Percentiles rank a stretch among this genome's conserved stretches.
Conservation (phyloP, 2,797 vertebrate species). For the Merluccius polli region DNA sequence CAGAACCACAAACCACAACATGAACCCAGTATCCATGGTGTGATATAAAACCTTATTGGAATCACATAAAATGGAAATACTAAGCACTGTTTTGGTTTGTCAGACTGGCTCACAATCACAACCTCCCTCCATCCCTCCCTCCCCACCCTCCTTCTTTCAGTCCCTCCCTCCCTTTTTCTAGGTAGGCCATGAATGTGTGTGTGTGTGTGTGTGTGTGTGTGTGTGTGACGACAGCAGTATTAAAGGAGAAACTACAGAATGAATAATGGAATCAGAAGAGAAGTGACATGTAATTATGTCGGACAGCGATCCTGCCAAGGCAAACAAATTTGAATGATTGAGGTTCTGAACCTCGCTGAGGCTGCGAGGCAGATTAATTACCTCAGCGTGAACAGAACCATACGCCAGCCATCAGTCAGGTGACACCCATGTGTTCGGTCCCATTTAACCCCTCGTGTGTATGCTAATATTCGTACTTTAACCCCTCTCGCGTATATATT, state of each 20-base stretch:
- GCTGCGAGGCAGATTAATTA: slow-evolving; percentile 68
- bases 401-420: slow-evolving; percentile 69
- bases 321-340: slow-evolving; percentile 59
- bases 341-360: slow-evolving; percentile 67
- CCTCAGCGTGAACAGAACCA: slow-evolving; percentile 54
- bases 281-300: slow-evolving; percentile 60
- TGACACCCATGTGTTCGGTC: slow-evolving; percentile 65
- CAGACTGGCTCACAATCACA: neutral
- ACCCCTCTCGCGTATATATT: slow-evolving; percentile 51
- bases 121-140: too few relatives aligned
- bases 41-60: neutral
- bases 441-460: slow-evolving; percentile 54
- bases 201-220: neutral
- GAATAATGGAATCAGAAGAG: slow-evolving; percentile 66
- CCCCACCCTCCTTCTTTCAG: too few relatives aligned
- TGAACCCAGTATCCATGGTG: neutral
- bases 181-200: neutral
- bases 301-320: slow-evolving; percentile 49
- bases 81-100: neutral
- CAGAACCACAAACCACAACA: neutral
- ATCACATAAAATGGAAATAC: neutral
- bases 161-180: neutral
- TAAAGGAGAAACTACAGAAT: slow-evolving; percentile 46
- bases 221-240: slow-evolving; percentile 15
- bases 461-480: slow-evolving; percentile 50